Evolutionary conservation across 2,797 vertebrate genomes (phyloP).

Genomic region (Coluber constrictor): DNA sequence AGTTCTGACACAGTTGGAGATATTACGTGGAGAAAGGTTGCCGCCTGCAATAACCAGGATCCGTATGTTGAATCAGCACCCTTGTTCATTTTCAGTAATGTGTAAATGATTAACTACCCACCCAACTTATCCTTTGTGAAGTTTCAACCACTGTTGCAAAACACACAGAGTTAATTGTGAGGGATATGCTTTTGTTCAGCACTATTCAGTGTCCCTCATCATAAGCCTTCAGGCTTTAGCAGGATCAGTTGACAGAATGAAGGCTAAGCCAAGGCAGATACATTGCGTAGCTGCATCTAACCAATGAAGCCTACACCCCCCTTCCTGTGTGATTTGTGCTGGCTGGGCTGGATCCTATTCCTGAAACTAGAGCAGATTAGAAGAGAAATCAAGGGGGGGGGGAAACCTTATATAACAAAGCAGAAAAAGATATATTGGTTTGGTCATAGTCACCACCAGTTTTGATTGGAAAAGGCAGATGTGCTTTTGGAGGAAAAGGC

Average conservation of each 20-base stretch:
- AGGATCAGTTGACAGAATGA: not conserved
- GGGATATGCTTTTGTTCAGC: not conserved
- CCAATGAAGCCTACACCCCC: not conserved
- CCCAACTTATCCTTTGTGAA: not conserved
- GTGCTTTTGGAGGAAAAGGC: not conserved
- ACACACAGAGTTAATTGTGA: not conserved
- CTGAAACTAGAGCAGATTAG: not conserved
- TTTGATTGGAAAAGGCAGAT: not conserved
- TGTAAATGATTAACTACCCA: not conserved
- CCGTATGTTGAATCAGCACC: not conserved
- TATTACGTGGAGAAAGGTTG: not conserved
- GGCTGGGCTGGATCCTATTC: not conserved
- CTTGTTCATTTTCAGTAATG: not conserved
- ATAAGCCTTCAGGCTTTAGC: not conserved
- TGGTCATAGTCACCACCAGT: not conserved
- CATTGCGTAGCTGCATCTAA: not conserved
- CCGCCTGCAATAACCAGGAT: not conserved
- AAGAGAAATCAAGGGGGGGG: not conserved
- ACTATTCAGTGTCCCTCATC: not conserved
- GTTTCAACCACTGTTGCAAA: not conserved
- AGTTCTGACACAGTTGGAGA: not conserved
- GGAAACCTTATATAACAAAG: not conserved
- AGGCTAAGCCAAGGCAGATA: not conserved
- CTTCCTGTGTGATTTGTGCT: not conserved
- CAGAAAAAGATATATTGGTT: not conserved